Conservation (phyloP, 2,888 invertebrate species). For the Lasioglossum pauxillum region DNA sequence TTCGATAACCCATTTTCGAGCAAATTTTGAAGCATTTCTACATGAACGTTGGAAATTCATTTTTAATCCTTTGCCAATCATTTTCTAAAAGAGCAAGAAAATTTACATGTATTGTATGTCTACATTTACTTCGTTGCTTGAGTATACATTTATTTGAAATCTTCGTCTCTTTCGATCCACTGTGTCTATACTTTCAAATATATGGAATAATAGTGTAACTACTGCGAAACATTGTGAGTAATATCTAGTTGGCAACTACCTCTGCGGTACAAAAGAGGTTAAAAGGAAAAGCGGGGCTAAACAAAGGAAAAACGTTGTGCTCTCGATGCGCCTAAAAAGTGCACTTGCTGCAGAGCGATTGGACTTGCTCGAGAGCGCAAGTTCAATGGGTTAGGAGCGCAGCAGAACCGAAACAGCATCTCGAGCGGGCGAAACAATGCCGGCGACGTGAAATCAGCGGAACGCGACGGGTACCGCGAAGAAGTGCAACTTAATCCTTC, state of each 20-base stretch:
- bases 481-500: conserved; percentile 32
- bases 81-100: not conserved
- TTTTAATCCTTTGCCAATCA: not conserved
- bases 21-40: not conserved
- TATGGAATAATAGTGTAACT: not conserved
- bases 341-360: not conserved
- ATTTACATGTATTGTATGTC: not conserved
- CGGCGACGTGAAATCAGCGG: conserved; percentile 5
- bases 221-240: not conserved
- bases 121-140: not conserved
- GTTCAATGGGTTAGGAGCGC: conserved; percentile 9
- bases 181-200: not conserved
- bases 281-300: not conserved
- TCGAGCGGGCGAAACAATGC: not conserved
- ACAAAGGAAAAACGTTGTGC: not conserved
- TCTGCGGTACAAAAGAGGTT: not conserved
- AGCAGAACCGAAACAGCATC: not conserved
- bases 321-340: not conserved
- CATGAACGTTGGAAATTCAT: not conserved
- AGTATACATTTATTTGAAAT: not conserved
- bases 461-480: conserved; percentile 5
- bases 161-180: not conserved
- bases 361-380: conserved; percentile 5
- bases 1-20: not conserved
- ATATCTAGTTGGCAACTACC: not conserved